A percentile compares a stretch with the other conserved stretches of the same genome.
phyloP scores from a whole-genome alignment of 2,113 vertebrate genomes.

The Chloebia gouldiae region DNA sequence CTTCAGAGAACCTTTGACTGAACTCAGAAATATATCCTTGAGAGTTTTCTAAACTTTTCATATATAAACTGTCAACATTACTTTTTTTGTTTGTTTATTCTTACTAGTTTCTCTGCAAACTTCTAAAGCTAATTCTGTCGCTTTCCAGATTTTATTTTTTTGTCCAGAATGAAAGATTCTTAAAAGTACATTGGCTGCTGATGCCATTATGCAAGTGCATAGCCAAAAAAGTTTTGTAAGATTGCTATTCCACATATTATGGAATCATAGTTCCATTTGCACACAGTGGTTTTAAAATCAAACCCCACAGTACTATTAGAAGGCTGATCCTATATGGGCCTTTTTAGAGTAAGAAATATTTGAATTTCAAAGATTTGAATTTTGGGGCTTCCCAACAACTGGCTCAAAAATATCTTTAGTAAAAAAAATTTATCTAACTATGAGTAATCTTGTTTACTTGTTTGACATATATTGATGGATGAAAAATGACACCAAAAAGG shows the following conservation, averaged over 20 bases:
- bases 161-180: not conserved
- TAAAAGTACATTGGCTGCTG: not conserved
- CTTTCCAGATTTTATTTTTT: not conserved
- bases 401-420: not conserved
- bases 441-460: not conserved
- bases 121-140: not conserved
- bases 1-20: not conserved
- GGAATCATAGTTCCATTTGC: not conserved
- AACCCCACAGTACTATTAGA: not conserved
- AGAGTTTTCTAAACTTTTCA: not conserved
- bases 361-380: not conserved
- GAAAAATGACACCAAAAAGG: not conserved
- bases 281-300: not conserved
- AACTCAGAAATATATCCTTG: not conserved
- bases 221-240: not conserved
- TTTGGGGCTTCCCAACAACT: not conserved
- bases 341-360: not conserved
- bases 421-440: not conserved
- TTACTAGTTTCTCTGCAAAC: not conserved
- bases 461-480: not conserved
- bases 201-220: fast-evolving
- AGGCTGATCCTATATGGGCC: not conserved
- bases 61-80: not conserved
- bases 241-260: not conserved
- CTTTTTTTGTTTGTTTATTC: not conserved